phyloP scores from a whole-genome alignment of 2,113 vertebrate genomes.

The Alexandromys fortis region DNA sequence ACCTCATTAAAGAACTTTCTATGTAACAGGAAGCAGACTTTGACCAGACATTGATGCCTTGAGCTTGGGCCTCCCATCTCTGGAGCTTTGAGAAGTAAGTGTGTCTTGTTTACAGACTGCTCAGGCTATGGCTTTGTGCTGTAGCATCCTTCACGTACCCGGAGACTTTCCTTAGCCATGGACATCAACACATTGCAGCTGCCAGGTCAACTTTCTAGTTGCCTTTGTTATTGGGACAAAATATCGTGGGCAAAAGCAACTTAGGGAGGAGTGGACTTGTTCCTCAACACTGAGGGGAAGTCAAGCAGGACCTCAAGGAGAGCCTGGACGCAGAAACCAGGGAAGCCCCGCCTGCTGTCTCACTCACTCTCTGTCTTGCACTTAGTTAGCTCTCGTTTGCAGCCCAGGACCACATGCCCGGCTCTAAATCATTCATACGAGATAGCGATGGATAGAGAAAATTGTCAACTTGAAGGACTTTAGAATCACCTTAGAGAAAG shows the following conservation, averaged over 20 bases:
- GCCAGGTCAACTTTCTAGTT: neutral
- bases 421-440: neutral
- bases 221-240: neutral
- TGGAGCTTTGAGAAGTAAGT: neutral
- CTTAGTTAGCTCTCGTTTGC: neutral
- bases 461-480: neutral
- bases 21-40: neutral
- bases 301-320: neutral
- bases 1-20: neutral
- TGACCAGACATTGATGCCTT: neutral
- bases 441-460: neutral
- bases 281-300: too few species aligned
- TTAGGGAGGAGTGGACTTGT: neutral
- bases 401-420: neutral
- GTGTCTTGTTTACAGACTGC: neutral
- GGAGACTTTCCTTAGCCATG: neutral
- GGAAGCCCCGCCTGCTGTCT: too few species aligned
- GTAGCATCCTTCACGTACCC: neutral
- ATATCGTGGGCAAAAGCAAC: neutral
- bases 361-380: neutral
- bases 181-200: neutral
- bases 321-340: neutral
- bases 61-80: neutral
- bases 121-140: neutral
- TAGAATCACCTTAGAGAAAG: neutral